Evolutionary conservation across 2,113 vertebrate species (phyloP), one percentile per base, ranked within the genome.

Genomic region (Heterocephalus glaber): DNA sequence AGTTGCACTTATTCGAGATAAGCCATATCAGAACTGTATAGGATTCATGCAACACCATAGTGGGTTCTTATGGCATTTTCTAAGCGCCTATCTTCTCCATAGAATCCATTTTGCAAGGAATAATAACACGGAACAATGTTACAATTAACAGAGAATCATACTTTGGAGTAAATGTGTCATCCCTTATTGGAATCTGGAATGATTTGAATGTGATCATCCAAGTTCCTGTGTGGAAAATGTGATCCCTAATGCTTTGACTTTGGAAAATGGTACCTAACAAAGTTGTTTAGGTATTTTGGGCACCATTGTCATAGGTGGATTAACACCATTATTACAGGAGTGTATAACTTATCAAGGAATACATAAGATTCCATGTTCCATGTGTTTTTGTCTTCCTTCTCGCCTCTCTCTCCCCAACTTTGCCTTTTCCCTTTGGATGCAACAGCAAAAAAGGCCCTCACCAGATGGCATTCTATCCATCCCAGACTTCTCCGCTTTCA

Each of bases 231-330:
- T 61, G 33, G 7, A 66, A 85, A 24, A 52, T 10, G 8, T 76
- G 1, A 56, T 1, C 6, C 0, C 1, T 20, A 35, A n/a, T 41
- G 33, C 65, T 24, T 24, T 56, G 5, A 1, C 54, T 1, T 28
- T 44, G 0, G 3, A 63, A 38, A 11, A 1, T 38, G 8, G 49
- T 30, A 9, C 8, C 8, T 38, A 49, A 54, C 38, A 56, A 17
- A 56, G 22, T 7, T 65, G 49, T 47, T 44, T 65, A 35, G 58
- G 72, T 56, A 9, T 14, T 47, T 11, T 12, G 12, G 65, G 2
- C 5, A 56, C 14, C 2, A 17, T 7, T 7, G 7, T 8, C 47
- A 7, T 65, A 2, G 41, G 38, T 56, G 22, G 2, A n/a, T 54
- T 20, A n/a, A 76, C 66, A 4, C 5, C 5, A 13, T 17, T 49